phyloP scores from a whole-genome alignment of 2,797 vertebrate genomes.

The Crenuchus spilurus region DNA sequence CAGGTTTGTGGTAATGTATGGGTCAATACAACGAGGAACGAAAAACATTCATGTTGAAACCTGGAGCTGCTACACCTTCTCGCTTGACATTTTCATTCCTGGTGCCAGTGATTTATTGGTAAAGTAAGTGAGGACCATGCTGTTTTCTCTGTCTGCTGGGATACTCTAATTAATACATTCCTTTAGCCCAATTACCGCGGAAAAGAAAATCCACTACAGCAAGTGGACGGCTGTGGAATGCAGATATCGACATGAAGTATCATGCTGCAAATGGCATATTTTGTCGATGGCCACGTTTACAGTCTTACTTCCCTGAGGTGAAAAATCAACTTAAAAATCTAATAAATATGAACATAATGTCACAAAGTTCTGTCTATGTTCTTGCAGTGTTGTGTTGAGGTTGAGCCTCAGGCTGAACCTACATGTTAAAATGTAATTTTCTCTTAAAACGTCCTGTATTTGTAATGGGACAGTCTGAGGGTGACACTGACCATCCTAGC shows the following conservation, averaged over 20 bases:
- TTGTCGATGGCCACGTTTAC: conserved; percentile 25
- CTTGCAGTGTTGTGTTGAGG: too few species aligned
- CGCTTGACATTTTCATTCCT: not conserved
- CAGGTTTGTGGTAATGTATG: too few species aligned
- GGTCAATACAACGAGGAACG: too few species aligned
- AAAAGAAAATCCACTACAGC: not conserved
- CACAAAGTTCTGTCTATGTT: too few species aligned
- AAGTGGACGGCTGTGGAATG: not conserved
- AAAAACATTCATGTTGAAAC: not conserved
- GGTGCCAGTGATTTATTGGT: not conserved
- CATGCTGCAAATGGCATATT: not conserved
- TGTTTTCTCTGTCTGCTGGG: not conserved
- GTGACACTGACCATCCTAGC: too few species aligned
- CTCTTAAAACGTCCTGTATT: too few species aligned
- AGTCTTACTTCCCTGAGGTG: too few species aligned
- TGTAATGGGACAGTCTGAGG: too few species aligned
- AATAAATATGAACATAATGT: too few species aligned
- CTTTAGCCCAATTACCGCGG: not conserved
- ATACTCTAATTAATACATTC: conserved; percentile 16
- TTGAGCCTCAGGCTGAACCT: too few species aligned
- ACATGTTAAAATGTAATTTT: too few species aligned
- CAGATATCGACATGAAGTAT: not conserved
- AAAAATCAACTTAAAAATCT: too few species aligned
- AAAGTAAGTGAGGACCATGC: not conserved
- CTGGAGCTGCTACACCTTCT: not conserved